Percentiles rank a stretch among this genome's conserved stretches.
These are phyloP conservation scores for Lumbricus terrestris DNA, from an alignment of 2,888 invertebrate species.

Conservation along the genomic window DNA sequence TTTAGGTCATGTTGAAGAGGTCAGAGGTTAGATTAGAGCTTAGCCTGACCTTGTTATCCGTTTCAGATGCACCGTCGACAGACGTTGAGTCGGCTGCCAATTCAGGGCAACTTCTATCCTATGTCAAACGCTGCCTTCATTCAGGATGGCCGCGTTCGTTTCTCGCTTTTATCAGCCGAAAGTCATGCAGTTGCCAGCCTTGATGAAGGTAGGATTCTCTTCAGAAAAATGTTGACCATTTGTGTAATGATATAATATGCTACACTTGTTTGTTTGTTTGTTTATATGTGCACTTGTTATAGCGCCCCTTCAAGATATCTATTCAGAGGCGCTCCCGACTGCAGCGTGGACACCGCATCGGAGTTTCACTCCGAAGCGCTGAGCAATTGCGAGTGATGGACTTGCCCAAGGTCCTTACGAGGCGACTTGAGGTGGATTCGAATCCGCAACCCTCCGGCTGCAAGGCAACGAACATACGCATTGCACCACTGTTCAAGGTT, in stretches of 20 bases:
- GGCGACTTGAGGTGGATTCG: too few relatives aligned
- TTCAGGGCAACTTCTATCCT: constrained; percentile 56
- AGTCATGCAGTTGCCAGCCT: constrained; percentile 53
- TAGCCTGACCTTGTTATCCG: not conserved
- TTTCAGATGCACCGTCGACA: constrained; percentile 14
- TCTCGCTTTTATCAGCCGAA: constrained; percentile 50
- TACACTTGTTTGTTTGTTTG: not conserved
- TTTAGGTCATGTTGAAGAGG: not conserved
- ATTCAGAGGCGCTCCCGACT: too few relatives aligned
- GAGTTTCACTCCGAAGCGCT: too few relatives aligned
- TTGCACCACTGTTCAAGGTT: too few relatives aligned
- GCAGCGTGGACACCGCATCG: too few relatives aligned
- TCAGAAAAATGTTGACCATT: not conserved
- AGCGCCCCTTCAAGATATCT: too few relatives aligned
- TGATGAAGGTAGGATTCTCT: constrained; percentile 32
- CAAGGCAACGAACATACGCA: too few relatives aligned
- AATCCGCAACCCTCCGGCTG: too few relatives aligned
- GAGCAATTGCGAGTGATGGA: too few relatives aligned
- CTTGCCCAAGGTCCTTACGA: too few relatives aligned
- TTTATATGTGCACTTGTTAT: too few relatives aligned
- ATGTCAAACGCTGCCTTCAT: constrained; percentile 49
- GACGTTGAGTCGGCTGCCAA: constrained; percentile 34
- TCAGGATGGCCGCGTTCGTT: constrained; percentile 45
- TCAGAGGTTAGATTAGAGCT: not conserved
- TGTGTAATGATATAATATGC: not conserved